Base-by-base conservation (phyloP, 2,797 vertebrate species). In the Geotrypetes seraphini region DNA sequence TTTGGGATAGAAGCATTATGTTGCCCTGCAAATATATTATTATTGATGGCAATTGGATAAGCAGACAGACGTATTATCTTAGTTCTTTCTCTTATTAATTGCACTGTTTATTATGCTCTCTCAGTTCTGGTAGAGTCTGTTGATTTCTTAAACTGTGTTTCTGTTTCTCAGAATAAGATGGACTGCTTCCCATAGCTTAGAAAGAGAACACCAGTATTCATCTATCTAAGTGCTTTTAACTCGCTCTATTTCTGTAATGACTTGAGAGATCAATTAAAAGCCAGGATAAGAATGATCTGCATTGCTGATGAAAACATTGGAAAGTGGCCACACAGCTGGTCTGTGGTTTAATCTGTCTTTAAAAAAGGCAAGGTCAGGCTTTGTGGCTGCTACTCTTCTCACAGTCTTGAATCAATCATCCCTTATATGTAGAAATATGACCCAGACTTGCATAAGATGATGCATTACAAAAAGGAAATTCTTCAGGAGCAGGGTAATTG, bases 181-280 rank as follows among this genome's bases (percentile, higher is more conserved):
- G 28, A 43, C 28, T 43, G 28, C 43, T 65, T 57, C 34, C 14
- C 19, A 23, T 16, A 36, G 18, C 44, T 13, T 8, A 21, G 9
- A 22, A 48, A 53, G 36, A 46, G 50, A 53, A 62, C 36, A 39
- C 14, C 35, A 44, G 16, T 32, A 56, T 56, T 60, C 47, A 36
- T 39, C 29, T 63, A 48, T 25, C 5, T 48, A 17, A 38, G 25
- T 36, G 19, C 20, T 30, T 16, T 55, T 52, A 56, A 15, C 5
- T 36, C 45, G 10, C 6, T 49, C 26, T 59, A 31, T 22, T 50
- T 22, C 25, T 57, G 15, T 62, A 61, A 50, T 4, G 4, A 57
- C 49, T 57, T 18, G 55, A 51, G 47, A 44, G 36, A 60, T 60
- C 50, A 57, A 34, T 72, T 70, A 66, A 60, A 43, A 66, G 57